These are phyloP conservation scores for Baronia brevicornis DNA, from an alignment of 2,888 invertebrate species.

Conservation along the genomic window DNA sequence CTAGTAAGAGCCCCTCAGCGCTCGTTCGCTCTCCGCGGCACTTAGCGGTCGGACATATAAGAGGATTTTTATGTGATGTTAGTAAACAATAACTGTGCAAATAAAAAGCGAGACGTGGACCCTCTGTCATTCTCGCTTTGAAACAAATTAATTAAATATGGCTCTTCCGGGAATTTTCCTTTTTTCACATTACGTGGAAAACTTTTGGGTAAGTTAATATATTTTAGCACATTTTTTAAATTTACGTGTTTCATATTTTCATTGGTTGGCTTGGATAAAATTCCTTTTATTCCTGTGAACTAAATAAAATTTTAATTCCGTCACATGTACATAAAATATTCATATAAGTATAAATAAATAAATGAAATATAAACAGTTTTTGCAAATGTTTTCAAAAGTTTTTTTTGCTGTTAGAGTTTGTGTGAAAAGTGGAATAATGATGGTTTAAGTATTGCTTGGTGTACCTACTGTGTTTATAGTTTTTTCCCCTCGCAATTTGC, in stretches of 20 bases:
- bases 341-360: no score
- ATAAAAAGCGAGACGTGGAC: conserved; percentile 52
- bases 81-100: conserved; percentile 68
- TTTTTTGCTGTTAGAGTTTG: no score
- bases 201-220: conserved; percentile 62
- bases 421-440: no score
- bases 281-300: no score
- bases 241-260: background rate
- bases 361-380: no score
- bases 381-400: no score
- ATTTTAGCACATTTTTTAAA: conserved; percentile 4
- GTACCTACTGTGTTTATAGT: conserved; percentile 5
- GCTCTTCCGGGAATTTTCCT: conserved; percentile 63
- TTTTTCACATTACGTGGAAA: conserved; percentile 64
- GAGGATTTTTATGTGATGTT: conserved; percentile 61
- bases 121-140: conserved; percentile 50
- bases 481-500: conserved; percentile 10
- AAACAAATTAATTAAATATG: conserved; percentile 50
- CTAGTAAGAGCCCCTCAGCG: conserved; percentile 36
- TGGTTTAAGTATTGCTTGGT: no score
- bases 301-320: no score
- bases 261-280: no score
- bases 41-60: conserved; percentile 31
- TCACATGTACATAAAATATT: no score
- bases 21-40: conserved; percentile 25